Base-by-base conservation (phyloP, 2,113 vertebrate genomes). In the Aspidoscelis tigris region DNA sequence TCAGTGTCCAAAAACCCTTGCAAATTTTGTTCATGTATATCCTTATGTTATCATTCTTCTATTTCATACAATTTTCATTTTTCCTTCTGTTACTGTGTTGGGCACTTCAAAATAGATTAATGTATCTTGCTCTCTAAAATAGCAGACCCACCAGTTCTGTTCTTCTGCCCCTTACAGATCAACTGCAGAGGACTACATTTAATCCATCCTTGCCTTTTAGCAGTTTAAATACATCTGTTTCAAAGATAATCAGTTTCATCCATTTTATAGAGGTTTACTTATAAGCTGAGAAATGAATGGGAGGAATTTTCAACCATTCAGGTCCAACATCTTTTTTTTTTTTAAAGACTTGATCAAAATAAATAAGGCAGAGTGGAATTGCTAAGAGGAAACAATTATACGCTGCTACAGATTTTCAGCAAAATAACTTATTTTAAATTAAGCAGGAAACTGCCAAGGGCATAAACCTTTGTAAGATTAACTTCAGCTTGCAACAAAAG, bases 141-240 rank as follows among this genome's bases (percentile, higher is more conserved):
- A 20, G 12, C 5, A 72, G 33, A 71, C 12, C 68, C 71, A 88
- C 68, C 71, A 88, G 85, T 72, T 44, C 85, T 90, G 84, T 88
- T 92, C 93, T 93, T 88, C 91, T 91, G 88, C 90, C 89, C 89
- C 90, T 61, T 61, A 14, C 87, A 92, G 80, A 91, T 92, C 89
- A 93, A 94, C 81, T 85, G 85, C 88, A 92, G 92, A 93, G 88
- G 91, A 90, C 85, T 86, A 87, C 92, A 78, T 83, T 82, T 86
- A 90, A 91, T 89, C 88, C 83, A 85, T 93, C 90, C 86, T 87
- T 89, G 82, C 84, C 90, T 87, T 85, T 89, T 81, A 89, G 90
- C 76, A 81, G 81, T 93, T 77, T 93, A 92, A 92, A 90, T 92
- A 80, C 84, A 88, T 87, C 83, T 86, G 85, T 89, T 89, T 92